These are phyloP conservation scores for Pteropus alecto DNA, from an alignment of 2,113 vertebrate genomes.

Conservation along the genomic window DNA sequence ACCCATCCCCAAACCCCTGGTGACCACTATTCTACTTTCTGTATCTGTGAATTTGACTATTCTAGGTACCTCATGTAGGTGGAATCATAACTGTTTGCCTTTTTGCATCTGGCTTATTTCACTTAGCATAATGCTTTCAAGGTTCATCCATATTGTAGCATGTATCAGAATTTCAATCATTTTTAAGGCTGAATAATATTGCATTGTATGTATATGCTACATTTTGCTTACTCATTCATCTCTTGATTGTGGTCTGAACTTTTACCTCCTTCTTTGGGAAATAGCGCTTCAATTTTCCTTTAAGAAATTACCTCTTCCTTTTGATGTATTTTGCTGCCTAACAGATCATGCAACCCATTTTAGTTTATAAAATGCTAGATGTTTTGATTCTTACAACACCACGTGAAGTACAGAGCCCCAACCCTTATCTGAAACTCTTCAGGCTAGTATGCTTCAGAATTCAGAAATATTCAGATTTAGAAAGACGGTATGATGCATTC, in stretches of 20 bases:
- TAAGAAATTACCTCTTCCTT: neutral
- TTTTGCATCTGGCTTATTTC: neutral
- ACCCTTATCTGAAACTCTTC: neutral
- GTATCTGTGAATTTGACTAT: neutral
- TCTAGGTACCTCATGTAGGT: neutral
- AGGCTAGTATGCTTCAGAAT: neutral
- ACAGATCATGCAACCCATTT: neutral
- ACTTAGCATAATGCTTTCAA: neutral
- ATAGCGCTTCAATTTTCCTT: neutral
- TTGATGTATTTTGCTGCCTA: neutral
- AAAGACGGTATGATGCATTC: neutral
- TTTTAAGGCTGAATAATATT: neutral
- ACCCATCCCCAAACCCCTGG: fast-evolving
- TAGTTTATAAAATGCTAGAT: neutral
- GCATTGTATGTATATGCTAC: neutral
- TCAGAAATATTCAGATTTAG: neutral
- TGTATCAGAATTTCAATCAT: neutral
- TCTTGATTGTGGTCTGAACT: neutral
- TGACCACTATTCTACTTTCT: neutral
- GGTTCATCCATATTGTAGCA: neutral
- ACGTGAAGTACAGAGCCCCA: neutral
- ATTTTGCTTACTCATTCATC: neutral
- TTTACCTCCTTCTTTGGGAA: neutral
- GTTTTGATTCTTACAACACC: neutral
- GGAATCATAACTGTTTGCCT: neutral